Conservation (phyloP, 1,140 invertebrate genomes). For the silkworm (Bombyx mori) region ASM3026992v2 NC_085133.1:5009501-5010000, state of each 20-base stretch:
- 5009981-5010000: no score
- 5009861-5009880: not conserved
- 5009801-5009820: constrained; percentile 21
- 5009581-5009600: constrained; percentile 4
- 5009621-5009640: no score
- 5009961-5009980: no score
- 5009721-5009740: constrained; percentile 8
- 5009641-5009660: no score
- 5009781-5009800: constrained; percentile 33
- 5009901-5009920: not conserved
- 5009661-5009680: no score
- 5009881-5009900: constrained; percentile 2
- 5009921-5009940: no score
- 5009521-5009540: no score
- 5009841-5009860: constrained; percentile 14
- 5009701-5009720: not conserved
- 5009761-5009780: constrained; percentile 12
- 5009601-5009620: not conserved
- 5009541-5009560: no score
- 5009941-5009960: no score
- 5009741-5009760: constrained; percentile 11
- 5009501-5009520: no score
- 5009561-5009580: not conserved
- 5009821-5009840: constrained; percentile 25
- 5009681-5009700: no score